These are phyloP conservation scores for Glaucopsyche alexis DNA, from an alignment of 2,888 invertebrate species.

Conservation along the genomic window DNA sequence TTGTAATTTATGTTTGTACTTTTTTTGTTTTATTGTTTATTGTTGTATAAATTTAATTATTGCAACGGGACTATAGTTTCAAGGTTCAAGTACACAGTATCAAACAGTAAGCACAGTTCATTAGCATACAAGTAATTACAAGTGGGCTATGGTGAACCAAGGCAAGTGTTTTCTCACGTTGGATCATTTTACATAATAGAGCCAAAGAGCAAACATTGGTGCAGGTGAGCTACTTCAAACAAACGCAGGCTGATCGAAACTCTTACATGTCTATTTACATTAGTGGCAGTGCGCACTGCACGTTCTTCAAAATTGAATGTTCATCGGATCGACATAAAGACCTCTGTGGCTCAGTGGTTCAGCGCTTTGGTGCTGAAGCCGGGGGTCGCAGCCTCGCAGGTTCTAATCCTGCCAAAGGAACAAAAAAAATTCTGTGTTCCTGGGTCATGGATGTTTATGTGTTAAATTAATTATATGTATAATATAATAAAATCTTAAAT, in stretches of 20 bases:
- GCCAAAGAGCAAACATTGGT: neutral
- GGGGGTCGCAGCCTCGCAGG: no score
- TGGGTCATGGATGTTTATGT: no score
- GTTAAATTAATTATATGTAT: no score
- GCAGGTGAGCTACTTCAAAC: neutral
- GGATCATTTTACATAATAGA: conserved; percentile 16
- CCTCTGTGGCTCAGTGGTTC: no score
- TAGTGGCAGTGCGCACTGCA: no score
- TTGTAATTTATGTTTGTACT: neutral
- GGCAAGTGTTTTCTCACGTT: conserved; percentile 25
- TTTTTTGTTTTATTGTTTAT: conserved; percentile 3
- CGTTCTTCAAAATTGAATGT: no score
- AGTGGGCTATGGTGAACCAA: neutral
- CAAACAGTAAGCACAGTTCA: conserved; percentile 1
- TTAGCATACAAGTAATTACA: conserved; percentile 26
- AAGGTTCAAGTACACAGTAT: conserved; percentile 5
- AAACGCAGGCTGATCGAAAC: neutral
- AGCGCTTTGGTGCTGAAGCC: no score
- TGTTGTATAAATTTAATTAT: neutral
- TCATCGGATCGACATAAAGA: no score
- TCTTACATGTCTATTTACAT: neutral
- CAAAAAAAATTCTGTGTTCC: no score
- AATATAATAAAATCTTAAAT: no score
- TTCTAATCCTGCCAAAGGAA: no score
- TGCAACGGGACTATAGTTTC: neutral